phyloP scores from a whole-genome alignment of 2,797 vertebrate genomes.

The Platyrinchus mystaceus region DNA sequence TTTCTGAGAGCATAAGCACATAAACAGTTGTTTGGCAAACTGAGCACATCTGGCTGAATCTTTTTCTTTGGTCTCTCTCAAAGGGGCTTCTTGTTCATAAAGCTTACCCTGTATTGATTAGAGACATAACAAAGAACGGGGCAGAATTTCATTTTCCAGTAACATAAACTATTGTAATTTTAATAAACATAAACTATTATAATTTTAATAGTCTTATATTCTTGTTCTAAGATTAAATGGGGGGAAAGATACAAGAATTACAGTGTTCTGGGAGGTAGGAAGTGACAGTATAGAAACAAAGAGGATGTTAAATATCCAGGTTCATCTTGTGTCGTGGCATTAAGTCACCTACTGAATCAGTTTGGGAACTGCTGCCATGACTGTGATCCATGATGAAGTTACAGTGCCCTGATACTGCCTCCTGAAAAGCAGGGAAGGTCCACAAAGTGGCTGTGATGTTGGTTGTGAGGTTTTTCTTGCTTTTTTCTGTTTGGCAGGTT shows the following conservation, averaged over 20 bases:
- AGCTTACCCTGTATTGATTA: background rate
- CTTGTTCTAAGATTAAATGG: background rate
- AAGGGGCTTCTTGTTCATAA: background rate
- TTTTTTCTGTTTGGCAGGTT: background rate
- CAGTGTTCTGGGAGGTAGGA: background rate
- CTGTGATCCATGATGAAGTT: background rate
- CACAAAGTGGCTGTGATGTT: background rate
- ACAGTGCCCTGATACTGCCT: background rate
- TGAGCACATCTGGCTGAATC: background rate
- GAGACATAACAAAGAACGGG: background rate
- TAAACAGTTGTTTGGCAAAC: constrained; percentile 12
- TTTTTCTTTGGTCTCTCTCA: background rate
- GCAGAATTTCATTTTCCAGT: background rate
- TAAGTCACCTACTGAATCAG: background rate
- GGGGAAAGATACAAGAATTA: background rate
- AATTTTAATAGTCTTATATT: background rate
- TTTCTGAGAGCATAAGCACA: constrained; percentile 7
- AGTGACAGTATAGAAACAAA: background rate
- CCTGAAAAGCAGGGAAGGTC: background rate
- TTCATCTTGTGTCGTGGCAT: background rate
- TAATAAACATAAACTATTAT: background rate
- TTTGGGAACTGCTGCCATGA: background rate
- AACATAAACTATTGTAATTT: background rate
- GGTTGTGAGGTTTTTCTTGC: background rate
- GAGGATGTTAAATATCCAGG: background rate